A percentile compares a stretch with the other conserved stretches of the same genome.
These are phyloP conservation scores for Nezara viridula DNA, from an alignment of 2,888 invertebrate genomes.

Conservation along the genomic window DNA sequence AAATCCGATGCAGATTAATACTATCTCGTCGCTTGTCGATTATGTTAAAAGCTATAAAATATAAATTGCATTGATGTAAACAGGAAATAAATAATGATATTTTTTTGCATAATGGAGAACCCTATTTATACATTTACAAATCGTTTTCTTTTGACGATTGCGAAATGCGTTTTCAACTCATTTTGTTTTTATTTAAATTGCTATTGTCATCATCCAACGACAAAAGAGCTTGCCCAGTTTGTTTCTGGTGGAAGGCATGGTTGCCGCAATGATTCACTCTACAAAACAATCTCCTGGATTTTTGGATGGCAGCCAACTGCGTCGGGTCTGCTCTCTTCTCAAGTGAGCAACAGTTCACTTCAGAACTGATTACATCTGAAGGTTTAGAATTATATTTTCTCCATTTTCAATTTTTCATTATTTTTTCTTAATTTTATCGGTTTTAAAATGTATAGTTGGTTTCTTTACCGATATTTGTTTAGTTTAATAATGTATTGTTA, in stretches of 20 bases:
- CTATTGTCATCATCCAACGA: neutral
- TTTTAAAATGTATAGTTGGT: too few relatives aligned
- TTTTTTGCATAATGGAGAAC: too few relatives aligned
- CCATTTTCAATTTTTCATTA: neutral
- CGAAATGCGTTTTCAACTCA: neutral
- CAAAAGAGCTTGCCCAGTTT: neutral
- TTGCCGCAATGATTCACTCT: neutral
- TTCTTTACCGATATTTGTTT: too few relatives aligned
- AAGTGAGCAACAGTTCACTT: neutral
- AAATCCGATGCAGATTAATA: too few relatives aligned
- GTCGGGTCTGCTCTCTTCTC: neutral
- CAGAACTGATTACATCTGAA: neutral
- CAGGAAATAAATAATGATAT: too few relatives aligned
- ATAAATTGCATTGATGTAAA: too few relatives aligned
- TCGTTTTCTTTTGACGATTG: neutral
- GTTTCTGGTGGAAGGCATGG: neutral
- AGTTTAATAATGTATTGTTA: too few relatives aligned
- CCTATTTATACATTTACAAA: neutral
- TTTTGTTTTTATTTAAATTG: neutral
- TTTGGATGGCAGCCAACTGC: neutral
- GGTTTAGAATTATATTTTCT: neutral
- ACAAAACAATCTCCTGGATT: neutral
- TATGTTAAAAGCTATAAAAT: too few relatives aligned
- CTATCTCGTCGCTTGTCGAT: too few relatives aligned
- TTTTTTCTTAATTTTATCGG: neutral